These are phyloP conservation scores for Rhegmatorhina hoffmannsi DNA, from an alignment of 2,113 vertebrate genomes.

Conservation along the genomic window DNA sequence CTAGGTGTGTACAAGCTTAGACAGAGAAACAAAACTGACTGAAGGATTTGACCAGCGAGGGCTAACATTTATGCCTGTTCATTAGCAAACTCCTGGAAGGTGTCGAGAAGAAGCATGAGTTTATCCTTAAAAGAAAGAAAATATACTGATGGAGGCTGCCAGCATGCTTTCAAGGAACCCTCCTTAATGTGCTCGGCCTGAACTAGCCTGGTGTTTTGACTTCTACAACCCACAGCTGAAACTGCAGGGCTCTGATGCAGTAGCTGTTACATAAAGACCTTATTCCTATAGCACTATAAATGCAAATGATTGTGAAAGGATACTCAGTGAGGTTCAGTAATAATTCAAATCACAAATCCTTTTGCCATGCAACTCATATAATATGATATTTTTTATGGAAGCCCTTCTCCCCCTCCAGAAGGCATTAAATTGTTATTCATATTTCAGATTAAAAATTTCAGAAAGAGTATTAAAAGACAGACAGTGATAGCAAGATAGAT, in stretches of 20 bases:
- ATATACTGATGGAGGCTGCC: not conserved
- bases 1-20: not conserved
- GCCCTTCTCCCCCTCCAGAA: slow-evolving; percentile 38
- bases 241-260: not conserved
- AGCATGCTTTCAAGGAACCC: not conserved
- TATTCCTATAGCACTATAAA: slow-evolving; percentile 55
- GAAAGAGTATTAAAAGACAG: slow-evolving; percentile 55
- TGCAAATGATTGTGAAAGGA: slow-evolving; percentile 50
- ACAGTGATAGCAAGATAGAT: slow-evolving; percentile 51
- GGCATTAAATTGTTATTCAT: slow-evolving; percentile 72
- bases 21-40: not conserved
- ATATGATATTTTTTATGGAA: slow-evolving; percentile 58
- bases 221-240: not conserved
- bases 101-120: not conserved
- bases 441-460: slow-evolving; percentile 70
- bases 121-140: not conserved
- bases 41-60: not conserved
- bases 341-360: slow-evolving; percentile 73
- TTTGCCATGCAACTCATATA: slow-evolving; percentile 65
- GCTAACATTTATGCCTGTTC: not conserved
- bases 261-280: slow-evolving; percentile 28
- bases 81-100: not conserved
- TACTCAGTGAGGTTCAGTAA: slow-evolving; percentile 58
- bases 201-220: not conserved
- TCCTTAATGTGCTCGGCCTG: not conserved